Evolutionary conservation across 2,888 invertebrate species (phyloP).

Genomic region (Thyatira batis): DNA sequence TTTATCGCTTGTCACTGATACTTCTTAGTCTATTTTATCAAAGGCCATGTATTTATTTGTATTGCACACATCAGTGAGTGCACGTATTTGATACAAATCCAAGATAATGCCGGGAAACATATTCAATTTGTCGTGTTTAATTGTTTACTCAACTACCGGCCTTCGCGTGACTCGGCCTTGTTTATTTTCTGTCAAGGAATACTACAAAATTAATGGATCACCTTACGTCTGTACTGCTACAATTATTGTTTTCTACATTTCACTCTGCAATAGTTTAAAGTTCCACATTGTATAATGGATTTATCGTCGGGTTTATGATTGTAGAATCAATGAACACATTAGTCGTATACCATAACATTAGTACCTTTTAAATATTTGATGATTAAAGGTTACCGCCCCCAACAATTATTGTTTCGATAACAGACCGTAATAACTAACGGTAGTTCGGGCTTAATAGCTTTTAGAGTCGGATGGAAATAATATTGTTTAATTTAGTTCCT

Average conservation of each 20-base stretch:
- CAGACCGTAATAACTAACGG: constrained; percentile 42
- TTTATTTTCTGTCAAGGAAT: constrained; percentile 38
- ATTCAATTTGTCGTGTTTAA: constrained; percentile 14
- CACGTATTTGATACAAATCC: not conserved
- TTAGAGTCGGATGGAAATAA: constrained; percentile 23
- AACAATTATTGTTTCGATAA: constrained; percentile 41
- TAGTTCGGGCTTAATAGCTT: constrained; percentile 37
- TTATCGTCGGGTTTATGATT: too few species aligned
- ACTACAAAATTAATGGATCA: constrained; percentile 27
- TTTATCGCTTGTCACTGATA: not conserved
- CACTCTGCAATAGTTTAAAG: not conserved
- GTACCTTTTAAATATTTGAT: not conserved
- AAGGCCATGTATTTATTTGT: not conserved
- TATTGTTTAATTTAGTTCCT: constrained; percentile 15
- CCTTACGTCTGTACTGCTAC: constrained; percentile 13
- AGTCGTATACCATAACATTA: not conserved
- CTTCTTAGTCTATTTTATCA: not conserved
- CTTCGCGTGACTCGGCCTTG: constrained; percentile 31
- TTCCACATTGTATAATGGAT: not conserved
- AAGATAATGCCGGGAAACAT: not conserved
- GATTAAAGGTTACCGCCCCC: constrained; percentile 10
- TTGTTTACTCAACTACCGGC: constrained; percentile 24
- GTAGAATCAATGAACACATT: too few species aligned
- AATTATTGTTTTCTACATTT: not conserved
- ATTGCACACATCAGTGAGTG: not conserved